Evolutionary conservation across 2,888 invertebrate species (phyloP).

Genomic region (Thereva unica): DNA sequence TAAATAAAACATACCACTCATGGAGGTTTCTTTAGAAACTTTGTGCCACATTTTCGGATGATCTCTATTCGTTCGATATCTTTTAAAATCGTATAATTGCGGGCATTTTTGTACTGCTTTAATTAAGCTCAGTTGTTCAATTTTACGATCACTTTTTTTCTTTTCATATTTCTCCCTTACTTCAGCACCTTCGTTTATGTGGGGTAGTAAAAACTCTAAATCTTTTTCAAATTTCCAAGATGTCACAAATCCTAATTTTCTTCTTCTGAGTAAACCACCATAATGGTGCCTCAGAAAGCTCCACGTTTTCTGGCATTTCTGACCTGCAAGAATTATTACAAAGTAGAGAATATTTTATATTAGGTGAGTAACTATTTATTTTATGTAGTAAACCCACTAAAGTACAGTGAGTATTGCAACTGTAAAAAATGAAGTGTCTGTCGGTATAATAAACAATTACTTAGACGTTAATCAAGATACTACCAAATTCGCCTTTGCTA

Average conservation of each 20-base stretch:
- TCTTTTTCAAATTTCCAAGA: slow-evolving; percentile 10
- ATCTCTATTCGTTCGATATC: too few species aligned
- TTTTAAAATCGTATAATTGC: not conserved
- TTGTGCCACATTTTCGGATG: too few species aligned
- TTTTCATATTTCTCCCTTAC: too few species aligned
- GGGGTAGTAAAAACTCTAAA: not conserved
- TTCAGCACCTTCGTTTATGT: not conserved
- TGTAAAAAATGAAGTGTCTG: too few species aligned
- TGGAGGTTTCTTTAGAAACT: too few species aligned
- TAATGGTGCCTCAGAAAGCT: slow-evolving; percentile 4
- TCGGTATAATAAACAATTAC: too few species aligned
- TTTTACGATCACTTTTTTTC: too few species aligned
- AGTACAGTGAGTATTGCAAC: too few species aligned
- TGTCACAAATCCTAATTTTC: not conserved
- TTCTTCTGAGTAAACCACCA: not conserved
- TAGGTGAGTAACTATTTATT: not conserved
- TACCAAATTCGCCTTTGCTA: too few species aligned
- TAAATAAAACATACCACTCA: too few species aligned
- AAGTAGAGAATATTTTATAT: not conserved
- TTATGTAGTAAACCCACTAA: too few species aligned
- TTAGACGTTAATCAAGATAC: too few species aligned
- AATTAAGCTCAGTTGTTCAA: not conserved
- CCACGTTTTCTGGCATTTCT: slow-evolving; percentile 6
- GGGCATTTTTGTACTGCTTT: not conserved
- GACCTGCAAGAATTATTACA: not conserved